Base-by-base conservation (phyloP, 2,797 vertebrate genomes). In the Phrynocephalus forsythii region DNA sequence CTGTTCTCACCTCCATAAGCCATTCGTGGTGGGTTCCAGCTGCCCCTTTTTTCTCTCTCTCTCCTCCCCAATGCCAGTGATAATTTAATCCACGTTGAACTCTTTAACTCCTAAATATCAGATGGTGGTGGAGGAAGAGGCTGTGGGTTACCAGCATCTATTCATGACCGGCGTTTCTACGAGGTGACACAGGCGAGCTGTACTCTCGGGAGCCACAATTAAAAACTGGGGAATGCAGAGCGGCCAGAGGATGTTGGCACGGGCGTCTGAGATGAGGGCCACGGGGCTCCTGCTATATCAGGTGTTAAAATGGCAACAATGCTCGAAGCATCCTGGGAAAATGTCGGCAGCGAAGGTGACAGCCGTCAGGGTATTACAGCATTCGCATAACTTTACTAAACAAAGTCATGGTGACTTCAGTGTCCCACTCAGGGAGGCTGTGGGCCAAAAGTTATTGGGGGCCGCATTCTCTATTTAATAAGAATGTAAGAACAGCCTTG, bases 61-160 rank as follows among this genome's bases (percentile, higher is more conserved):
- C 1, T 22, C 6, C 10, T 3, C 2, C 8, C 6, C 52, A 72
- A 81, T 75, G 85, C 56, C 18, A 8, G 52, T 22, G 79, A 81
- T 86, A 68, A 86, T 86, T 75, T 81, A 86, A 86, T 83, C 86
- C 33, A 28, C 86, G 68, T 56, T 82, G 69, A 81, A 81, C 69
- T 86, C 52, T 69, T 44, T 66, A 48, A 68, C 73, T 85, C 84
- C 68, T 50, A 86, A 81, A 81, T 86, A 86, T 86, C 79, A 66
- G 78, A 66, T 75, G 69, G 69, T 28, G 9, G 33, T 7, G 5
- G 33, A 63, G 33, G 22, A 30, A 80, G 9, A 3, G 63, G 52
- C 22, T 73, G 15, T 30, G 18, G 38, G 15, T 63, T 66, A 81
- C 44, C 20, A 2, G 30, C 48, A 33, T 26, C 67, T 24, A 6